These are phyloP conservation scores for Harpegnathos saltator DNA, from an alignment of 1,140 invertebrate species.

Conservation along the genomic window DNA sequence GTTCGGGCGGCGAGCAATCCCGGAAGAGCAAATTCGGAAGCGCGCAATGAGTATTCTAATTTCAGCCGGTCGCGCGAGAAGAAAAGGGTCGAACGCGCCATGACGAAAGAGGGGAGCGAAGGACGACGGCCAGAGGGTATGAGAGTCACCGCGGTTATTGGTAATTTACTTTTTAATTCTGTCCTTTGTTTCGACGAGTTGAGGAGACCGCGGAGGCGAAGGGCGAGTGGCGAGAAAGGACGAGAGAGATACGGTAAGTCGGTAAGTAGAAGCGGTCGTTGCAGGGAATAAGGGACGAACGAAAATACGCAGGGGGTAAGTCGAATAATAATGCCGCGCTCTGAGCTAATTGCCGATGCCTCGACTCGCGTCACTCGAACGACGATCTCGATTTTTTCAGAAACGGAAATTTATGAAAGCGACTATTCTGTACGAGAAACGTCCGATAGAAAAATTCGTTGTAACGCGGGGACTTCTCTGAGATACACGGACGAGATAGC, in stretches of 20 bases:
- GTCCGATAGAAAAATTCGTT: too few species aligned
- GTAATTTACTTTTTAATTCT: constrained; percentile 80
- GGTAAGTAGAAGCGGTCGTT: constrained; percentile 54
- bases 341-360: constrained; percentile 75
- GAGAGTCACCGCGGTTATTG: constrained; percentile 16
- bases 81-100: constrained; percentile 13
- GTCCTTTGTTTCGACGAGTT: constrained; percentile 69
- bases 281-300: constrained; percentile 62
- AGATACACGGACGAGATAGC: too few species aligned
- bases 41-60: constrained; percentile 81
- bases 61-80: constrained; percentile 59
- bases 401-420: too few species aligned
- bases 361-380: constrained; percentile 73
- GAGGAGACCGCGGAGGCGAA: constrained; percentile 5
- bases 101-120: neutral
- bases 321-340: constrained; percentile 57
- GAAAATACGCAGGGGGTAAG: neutral
- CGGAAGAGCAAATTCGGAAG: constrained; percentile 78
- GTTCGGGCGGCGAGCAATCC: constrained; percentile 81
- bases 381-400: constrained; percentile 70
- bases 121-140: neutral
- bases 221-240: too few species aligned
- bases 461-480: too few species aligned
- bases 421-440: too few species aligned
- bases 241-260: constrained; percentile 39